These are phyloP conservation scores for Neomorphus geoffroyi DNA, from an alignment of 2,797 vertebrate species.

Conservation along the genomic window DNA sequence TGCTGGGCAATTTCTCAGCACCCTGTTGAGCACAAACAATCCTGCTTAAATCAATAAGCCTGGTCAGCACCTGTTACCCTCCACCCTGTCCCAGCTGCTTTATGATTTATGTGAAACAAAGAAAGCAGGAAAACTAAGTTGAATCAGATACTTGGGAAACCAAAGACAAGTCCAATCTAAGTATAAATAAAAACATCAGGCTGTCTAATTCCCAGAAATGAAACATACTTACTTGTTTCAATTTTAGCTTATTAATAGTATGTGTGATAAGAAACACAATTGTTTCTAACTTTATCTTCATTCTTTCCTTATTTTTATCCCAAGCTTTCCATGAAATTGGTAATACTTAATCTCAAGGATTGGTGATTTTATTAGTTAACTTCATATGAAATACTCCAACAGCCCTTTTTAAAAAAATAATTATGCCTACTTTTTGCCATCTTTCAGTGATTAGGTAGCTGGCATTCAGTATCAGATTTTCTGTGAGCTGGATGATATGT, in stretches of 20 bases:
- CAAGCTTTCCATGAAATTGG: background rate
- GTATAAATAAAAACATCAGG: background rate
- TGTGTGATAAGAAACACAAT: background rate
- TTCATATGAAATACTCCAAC: background rate
- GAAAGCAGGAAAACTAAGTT: background rate
- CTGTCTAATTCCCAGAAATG: background rate
- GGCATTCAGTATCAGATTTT: background rate
- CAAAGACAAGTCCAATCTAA: rapidly evolving
- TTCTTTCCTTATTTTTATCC: background rate
- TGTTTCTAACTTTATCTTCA: background rate
- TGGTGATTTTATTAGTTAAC: background rate
- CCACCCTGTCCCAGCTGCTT: background rate
- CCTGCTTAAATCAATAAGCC: background rate
- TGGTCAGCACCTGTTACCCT: background rate
- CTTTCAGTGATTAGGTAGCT: background rate
- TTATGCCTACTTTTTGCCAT: background rate
- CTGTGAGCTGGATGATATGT: background rate
- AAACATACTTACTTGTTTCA: background rate
- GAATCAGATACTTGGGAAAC: background rate
- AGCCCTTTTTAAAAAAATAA: background rate
- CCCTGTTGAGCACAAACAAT: background rate
- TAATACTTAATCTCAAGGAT: background rate
- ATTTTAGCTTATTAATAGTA: background rate
- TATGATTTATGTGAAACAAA: background rate
- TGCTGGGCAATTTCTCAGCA: background rate